Evolutionary conservation across 2,113 vertebrate species (phyloP).

Genomic region (Toxotes chatareus): DNA sequence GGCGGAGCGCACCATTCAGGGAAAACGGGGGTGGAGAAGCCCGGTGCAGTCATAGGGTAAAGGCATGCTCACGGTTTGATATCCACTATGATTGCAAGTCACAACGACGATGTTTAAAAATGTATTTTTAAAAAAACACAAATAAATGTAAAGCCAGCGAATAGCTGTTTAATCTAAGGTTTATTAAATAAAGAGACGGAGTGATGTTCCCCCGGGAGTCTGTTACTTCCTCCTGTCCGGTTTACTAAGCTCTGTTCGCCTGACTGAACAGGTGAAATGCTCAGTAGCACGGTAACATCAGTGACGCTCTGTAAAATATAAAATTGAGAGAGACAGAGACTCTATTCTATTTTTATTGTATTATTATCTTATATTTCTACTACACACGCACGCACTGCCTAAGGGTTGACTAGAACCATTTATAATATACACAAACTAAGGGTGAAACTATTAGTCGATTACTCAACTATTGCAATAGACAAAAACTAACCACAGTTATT

Average conservation of each 20-base stretch:
- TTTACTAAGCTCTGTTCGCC: constrained; percentile 62
- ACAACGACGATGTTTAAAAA: accelerated
- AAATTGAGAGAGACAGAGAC: neutral
- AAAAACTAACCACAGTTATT: no score
- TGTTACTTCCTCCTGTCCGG: constrained; percentile 39
- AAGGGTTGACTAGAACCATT: neutral
- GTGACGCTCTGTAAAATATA: constrained; percentile 62
- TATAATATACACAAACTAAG: neutral
- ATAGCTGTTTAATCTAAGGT: neutral
- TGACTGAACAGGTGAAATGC: constrained; percentile 78
- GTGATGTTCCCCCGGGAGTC: constrained; percentile 19
- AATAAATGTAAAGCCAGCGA: accelerated
- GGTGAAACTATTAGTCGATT: neutral
- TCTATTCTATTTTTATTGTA: neutral
- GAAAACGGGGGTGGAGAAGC: constrained; percentile 31
- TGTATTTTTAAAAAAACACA: accelerated
- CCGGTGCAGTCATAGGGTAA: neutral
- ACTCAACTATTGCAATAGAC: no score
- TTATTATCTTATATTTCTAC: neutral
- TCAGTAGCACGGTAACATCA: constrained; percentile 45
- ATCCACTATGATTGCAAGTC: neutral
- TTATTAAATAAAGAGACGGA: neutral
- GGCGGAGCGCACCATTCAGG: constrained; percentile 75
- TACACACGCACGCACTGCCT: neutral
- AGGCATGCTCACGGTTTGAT: neutral